These are phyloP conservation scores for Euschistus heros DNA, from an alignment of 1,140 invertebrate species.

Conservation along the genomic window DNA sequence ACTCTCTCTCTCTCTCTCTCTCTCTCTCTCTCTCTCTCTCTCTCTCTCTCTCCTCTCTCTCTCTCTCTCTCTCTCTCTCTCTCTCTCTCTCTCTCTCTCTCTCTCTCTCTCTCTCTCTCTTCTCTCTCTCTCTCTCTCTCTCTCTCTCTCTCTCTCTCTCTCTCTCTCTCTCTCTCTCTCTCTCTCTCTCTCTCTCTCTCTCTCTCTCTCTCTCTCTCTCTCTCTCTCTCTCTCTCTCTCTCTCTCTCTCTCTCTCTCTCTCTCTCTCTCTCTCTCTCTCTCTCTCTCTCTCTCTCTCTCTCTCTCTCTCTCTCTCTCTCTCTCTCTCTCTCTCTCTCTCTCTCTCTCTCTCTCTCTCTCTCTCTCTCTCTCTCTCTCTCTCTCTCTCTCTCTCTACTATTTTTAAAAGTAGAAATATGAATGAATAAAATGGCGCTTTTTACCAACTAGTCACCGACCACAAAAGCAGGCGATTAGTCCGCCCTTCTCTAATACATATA, in stretches of 20 bases:
- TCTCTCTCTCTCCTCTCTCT: neutral
- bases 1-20: slow-evolving; percentile 10
- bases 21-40: neutral
- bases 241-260: slow-evolving; percentile 28
- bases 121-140: slow-evolving; percentile 5
- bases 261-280: slow-evolving; percentile 29
- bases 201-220: slow-evolving; percentile 19
- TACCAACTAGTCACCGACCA: too few relatives aligned
- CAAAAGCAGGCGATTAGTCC: too few relatives aligned
- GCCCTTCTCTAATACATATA: too few relatives aligned
- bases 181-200: slow-evolving; percentile 27
- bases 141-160: slow-evolving; percentile 7
- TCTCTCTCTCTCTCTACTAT: neutral
- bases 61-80: slow-evolving; percentile 4
- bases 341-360: slow-evolving; percentile 27
- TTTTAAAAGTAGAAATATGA: neutral
- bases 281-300: slow-evolving; percentile 15
- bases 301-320: neutral
- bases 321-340: slow-evolving; percentile 15
- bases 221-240: slow-evolving; percentile 28
- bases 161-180: slow-evolving; percentile 28
- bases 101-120: neutral
- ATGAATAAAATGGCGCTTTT: too few relatives aligned
- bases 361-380: slow-evolving; percentile 1
- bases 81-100: neutral